These are phyloP conservation scores for Myiotriccus ornatus DNA, from an alignment of 2,797 vertebrate species.

Conservation along the genomic window DNA sequence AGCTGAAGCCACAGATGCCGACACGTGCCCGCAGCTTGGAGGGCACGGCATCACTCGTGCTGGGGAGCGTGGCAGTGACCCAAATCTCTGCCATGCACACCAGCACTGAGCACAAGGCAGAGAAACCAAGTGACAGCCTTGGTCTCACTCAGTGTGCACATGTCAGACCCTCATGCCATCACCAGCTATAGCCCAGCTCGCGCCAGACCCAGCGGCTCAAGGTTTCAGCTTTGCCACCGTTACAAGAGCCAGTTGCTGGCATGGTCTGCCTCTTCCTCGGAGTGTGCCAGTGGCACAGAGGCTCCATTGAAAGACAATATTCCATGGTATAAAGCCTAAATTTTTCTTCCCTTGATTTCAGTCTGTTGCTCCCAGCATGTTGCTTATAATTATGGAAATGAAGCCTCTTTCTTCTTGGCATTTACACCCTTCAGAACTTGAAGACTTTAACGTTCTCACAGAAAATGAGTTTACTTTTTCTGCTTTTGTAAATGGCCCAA, in stretches of 20 bases:
- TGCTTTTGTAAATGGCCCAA: not conserved
- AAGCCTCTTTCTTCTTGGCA: not conserved
- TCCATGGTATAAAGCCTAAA: not conserved
- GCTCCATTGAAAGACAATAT: not conserved
- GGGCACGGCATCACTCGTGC: not conserved
- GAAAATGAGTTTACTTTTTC: not conserved
- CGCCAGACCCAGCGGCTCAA: not conserved
- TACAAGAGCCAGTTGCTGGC: not conserved
- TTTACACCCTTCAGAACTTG: not conserved
- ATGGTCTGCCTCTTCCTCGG: not conserved
- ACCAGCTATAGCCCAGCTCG: not conserved
- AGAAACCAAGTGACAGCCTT: not conserved
- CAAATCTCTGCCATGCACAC: not conserved
- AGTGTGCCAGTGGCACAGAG: not conserved
- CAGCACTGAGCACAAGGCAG: not conserved
- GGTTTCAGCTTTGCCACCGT: not conserved
- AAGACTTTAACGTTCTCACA: not conserved
- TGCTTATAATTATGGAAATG: not conserved
- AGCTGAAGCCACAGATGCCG: not conserved
- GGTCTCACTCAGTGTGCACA: not conserved
- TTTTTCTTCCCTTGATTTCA: slow-evolving; percentile 16
- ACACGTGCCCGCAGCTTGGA: not conserved
- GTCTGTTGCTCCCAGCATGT: not conserved
- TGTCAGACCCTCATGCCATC: not conserved
- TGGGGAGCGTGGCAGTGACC: not conserved